Percentiles rank a stretch among this genome's conserved stretches.
Evolutionary conservation across 1,140 invertebrate genomes (phyloP).

Genomic region (Laodelphax striatellus): DNA sequence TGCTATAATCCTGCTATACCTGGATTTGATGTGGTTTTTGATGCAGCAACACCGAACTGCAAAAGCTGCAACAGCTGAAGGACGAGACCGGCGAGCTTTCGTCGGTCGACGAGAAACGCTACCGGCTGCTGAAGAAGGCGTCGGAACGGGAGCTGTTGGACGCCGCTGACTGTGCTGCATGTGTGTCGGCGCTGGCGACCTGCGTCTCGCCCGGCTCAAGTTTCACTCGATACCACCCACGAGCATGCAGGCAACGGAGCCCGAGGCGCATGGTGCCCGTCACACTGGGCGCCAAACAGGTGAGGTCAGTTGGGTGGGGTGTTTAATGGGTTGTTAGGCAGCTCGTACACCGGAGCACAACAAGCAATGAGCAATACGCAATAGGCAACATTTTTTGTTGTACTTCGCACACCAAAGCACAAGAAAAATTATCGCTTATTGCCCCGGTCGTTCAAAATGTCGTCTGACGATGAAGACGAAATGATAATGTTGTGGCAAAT

Average conservation of each 20-base stretch:
- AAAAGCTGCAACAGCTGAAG: slow-evolving; percentile 93
- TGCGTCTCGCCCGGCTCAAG: slow-evolving; percentile 76
- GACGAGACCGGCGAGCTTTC: slow-evolving; percentile 95
- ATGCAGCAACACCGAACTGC: slow-evolving; percentile 71
- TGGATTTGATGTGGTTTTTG: neutral
- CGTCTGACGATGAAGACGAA: too few species aligned
- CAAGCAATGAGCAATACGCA: too few species aligned
- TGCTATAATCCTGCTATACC: too few species aligned
- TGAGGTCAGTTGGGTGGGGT: too few species aligned
- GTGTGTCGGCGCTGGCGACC: slow-evolving; percentile 96
- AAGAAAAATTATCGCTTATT: too few species aligned
- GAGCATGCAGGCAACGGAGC: slow-evolving; percentile 92
- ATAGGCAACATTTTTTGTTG: too few species aligned
- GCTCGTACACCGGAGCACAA: too few species aligned
- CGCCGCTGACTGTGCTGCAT: slow-evolving; percentile 97
- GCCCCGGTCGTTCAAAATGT: too few species aligned
- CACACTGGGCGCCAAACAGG: slow-evolving; percentile 86
- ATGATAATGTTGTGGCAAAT: too few species aligned
- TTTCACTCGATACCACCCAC: slow-evolving; percentile 98
- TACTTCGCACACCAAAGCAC: too few species aligned
- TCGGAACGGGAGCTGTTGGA: slow-evolving; percentile 87
- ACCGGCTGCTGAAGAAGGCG: slow-evolving; percentile 79
- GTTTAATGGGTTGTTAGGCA: too few species aligned
- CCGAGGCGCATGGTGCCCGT: slow-evolving; percentile 98
- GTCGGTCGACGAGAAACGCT: slow-evolving; percentile 87